phyloP scores from a whole-genome alignment of 2,888 invertebrate species.

The Drosophila yooni region DNA sequence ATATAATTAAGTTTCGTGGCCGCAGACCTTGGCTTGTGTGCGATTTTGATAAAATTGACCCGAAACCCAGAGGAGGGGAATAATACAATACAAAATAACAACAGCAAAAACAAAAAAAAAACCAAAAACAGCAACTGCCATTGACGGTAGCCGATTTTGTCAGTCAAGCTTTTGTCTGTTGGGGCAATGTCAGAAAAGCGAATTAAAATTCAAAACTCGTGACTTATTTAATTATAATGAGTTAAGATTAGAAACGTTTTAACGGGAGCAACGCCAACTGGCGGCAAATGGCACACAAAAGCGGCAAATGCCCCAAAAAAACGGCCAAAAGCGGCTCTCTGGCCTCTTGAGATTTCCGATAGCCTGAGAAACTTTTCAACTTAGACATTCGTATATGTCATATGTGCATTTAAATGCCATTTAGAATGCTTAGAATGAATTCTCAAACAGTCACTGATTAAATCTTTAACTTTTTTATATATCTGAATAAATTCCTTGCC shows the following conservation, averaged over 20 bases:
- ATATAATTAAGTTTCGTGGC: slow-evolving; percentile 79
- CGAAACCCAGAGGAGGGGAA: slow-evolving; percentile 38
- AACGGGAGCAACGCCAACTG: slow-evolving; percentile 68
- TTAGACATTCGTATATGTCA: slow-evolving; percentile 47
- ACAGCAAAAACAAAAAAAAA: slow-evolving; percentile 1
- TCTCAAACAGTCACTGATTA: slow-evolving; percentile 1
- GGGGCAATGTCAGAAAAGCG: slow-evolving; percentile 53
- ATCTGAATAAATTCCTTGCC: neutral
- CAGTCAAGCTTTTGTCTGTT: slow-evolving; percentile 62
- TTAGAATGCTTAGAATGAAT: slow-evolving; percentile 13
- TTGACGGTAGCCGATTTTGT: slow-evolving; percentile 72
- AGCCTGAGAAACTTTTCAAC: slow-evolving; percentile 44
- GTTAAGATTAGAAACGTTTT: slow-evolving; percentile 76
- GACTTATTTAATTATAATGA: slow-evolving; percentile 81
- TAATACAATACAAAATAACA: slow-evolving; percentile 22
- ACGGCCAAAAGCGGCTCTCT: slow-evolving; percentile 23
- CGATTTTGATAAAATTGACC: slow-evolving; percentile 78
- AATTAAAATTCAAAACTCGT: slow-evolving; percentile 81
- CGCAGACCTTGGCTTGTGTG: slow-evolving; percentile 76
- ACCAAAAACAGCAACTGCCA: slow-evolving; percentile 62
- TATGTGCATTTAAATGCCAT: slow-evolving; percentile 45
- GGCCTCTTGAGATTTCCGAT: slow-evolving; percentile 40
- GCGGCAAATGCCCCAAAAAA: slow-evolving; percentile 15
- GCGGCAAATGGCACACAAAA: slow-evolving; percentile 68
- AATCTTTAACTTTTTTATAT: neutral